phyloP scores from a whole-genome alignment of 2,113 vertebrate species.

The Sterrhoptilus dennistouni region DNA sequence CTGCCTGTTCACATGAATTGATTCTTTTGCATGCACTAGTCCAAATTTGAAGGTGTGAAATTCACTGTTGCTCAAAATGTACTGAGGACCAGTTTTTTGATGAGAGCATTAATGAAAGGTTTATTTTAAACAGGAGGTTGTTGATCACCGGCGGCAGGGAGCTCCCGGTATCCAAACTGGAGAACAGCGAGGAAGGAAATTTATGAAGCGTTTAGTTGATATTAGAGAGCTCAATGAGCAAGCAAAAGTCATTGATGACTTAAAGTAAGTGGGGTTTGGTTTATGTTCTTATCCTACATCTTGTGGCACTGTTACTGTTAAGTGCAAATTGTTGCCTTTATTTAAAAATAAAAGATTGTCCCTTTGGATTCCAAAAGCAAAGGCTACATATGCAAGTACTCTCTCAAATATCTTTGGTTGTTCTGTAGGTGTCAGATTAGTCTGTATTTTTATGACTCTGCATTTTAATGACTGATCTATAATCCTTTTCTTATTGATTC shows the following conservation, averaged over 20 bases:
- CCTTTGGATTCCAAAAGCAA: neutral
- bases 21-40: slow-evolving; percentile 74
- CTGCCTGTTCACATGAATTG: slow-evolving; percentile 14
- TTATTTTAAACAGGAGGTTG: slow-evolving; percentile 79
- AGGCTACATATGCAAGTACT: neutral
- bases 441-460: neutral
- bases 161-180: slow-evolving; percentile 76
- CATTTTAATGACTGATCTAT: neutral
- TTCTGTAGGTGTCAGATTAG: neutral
- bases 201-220: slow-evolving; percentile 92
- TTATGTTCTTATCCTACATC: neutral
- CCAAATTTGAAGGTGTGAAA: slow-evolving; percentile 60
- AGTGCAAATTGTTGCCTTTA: neutral
- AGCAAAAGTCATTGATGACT: slow-evolving; percentile 97
- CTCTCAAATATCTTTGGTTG: neutral
- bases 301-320: neutral
- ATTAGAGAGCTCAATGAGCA: slow-evolving; percentile 97
- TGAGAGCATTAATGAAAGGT: neutral
- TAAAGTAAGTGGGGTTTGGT: slow-evolving; percentile 83
- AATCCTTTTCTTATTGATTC: neutral
- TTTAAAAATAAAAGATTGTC: neutral
- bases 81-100: neutral
- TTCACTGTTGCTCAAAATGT: neutral
- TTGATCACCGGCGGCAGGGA: slow-evolving; percentile 85
- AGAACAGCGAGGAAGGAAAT: slow-evolving; percentile 88